Percentiles rank a stretch among this genome's conserved stretches.
Conservation (phyloP, 2,113 vertebrate species). For the Pelvicachromis taeniatus region DNA sequence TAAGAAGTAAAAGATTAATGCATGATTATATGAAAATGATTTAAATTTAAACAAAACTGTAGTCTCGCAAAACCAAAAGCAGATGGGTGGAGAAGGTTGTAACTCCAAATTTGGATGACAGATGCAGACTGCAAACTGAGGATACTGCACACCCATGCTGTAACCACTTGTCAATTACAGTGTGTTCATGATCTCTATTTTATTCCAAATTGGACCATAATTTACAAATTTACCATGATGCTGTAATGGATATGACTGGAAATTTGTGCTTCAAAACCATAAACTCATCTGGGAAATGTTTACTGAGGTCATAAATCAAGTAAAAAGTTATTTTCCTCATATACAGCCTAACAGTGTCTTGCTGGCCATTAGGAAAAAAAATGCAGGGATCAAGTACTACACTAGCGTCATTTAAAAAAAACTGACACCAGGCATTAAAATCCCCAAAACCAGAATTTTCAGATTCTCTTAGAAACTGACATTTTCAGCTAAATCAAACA, state of each 20-base stretch:
- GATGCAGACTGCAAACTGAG: background rate
- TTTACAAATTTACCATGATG: background rate
- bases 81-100: background rate
- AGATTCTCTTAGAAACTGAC: background rate
- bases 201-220: background rate
- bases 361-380: background rate
- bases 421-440: background rate
- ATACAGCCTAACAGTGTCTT: background rate
- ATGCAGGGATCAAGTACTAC: background rate
- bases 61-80: background rate
- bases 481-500: background rate
- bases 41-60: background rate
- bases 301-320: background rate
- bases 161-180: background rate
- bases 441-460: background rate
- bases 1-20: background rate
- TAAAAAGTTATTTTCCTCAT: background rate
- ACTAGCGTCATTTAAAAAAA: background rate
- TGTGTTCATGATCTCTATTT: background rate
- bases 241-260: background rate
- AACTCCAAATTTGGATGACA: background rate
- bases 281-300: background rate
- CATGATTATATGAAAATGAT: background rate
- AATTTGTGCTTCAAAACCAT: background rate
- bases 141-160: background rate